Conservation (phyloP, 1,140 invertebrate genomes). For the Neoseiulus cucumeris region DNA sequence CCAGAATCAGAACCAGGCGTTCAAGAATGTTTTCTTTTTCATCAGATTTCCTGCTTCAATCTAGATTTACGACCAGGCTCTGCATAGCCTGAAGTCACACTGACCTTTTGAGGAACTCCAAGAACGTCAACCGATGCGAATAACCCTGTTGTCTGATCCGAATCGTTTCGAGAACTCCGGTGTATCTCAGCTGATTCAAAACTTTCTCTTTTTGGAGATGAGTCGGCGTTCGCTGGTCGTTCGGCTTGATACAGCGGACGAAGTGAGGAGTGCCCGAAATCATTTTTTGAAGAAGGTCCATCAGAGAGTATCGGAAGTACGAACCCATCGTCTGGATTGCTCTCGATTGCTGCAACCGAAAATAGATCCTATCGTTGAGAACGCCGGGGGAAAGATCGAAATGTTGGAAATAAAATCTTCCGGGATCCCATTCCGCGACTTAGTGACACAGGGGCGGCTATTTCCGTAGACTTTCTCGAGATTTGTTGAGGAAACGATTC, state of each 20-base stretch:
- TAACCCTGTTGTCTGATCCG: slow-evolving; percentile 57
- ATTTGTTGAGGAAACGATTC: no score
- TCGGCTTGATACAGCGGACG: slow-evolving; percentile 62
- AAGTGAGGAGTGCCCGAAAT: slow-evolving; percentile 55
- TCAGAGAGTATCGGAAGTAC: slow-evolving; percentile 60
- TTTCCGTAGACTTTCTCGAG: no score
- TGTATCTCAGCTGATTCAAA: slow-evolving; percentile 49
- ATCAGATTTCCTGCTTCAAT: no score
- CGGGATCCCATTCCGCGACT: no score
- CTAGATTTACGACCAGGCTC: not conserved
- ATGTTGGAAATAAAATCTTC: no score
- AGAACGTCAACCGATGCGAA: slow-evolving; percentile 52
- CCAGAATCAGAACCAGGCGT: no score
- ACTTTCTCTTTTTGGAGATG: slow-evolving; percentile 33
- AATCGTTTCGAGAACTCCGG: slow-evolving; percentile 60
- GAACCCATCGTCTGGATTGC: slow-evolving; percentile 62
- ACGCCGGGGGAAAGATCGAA: no score
- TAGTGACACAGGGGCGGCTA: no score
- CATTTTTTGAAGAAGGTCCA: slow-evolving; percentile 66
- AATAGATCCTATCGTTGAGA: no score
- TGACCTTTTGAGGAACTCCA: slow-evolving; percentile 55
- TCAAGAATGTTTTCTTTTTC: no score
- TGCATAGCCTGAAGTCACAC: slow-evolving; percentile 16
- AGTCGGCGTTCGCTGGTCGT: slow-evolving; percentile 44
- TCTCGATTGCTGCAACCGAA: slow-evolving; percentile 23